These are phyloP conservation scores for Drosophila niveifrons DNA, from an alignment of 2,888 invertebrate species.

Conservation along the genomic window DNA sequence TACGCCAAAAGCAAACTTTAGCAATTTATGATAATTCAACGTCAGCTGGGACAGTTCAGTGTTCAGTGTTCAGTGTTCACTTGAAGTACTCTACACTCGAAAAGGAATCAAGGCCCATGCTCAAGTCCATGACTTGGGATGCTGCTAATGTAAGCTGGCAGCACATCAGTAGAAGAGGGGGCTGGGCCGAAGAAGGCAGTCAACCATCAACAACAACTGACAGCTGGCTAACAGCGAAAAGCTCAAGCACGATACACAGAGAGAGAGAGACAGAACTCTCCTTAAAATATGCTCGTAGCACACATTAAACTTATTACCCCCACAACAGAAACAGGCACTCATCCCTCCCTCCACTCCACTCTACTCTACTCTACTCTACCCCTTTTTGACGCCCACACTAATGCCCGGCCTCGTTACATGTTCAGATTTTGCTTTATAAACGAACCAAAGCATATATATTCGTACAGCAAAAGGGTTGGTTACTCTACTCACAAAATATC, in stretches of 20 bases:
- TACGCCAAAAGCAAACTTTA: constrained; percentile 80
- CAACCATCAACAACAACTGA: constrained; percentile 74
- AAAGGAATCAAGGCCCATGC: constrained; percentile 38
- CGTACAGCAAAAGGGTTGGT: constrained; percentile 78
- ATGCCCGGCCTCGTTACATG: constrained; percentile 58
- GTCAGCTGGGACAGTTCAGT: constrained; percentile 83
- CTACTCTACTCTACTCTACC: background rate
- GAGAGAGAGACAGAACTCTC: constrained; percentile 29
- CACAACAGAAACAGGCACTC: constrained; percentile 22
- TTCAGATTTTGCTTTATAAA: constrained; percentile 67
- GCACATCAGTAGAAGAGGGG: constrained; percentile 8
- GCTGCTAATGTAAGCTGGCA: constrained; percentile 65
- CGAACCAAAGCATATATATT: constrained; percentile 53
- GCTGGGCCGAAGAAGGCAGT: constrained; percentile 47
- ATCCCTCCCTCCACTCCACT: background rate
- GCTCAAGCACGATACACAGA: constrained; percentile 38
- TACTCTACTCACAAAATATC: constrained; percentile 52
- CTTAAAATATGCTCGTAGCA: constrained; percentile 76
- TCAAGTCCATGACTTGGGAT: constrained; percentile 50
- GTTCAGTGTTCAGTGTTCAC: constrained; percentile 57
- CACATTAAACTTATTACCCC: constrained; percentile 81
- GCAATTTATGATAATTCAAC: constrained; percentile 84
- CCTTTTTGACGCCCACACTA: constrained; percentile 29
- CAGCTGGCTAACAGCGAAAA: constrained; percentile 72
- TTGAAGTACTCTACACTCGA: constrained; percentile 45